Evolutionary conservation across 2,797 vertebrate genomes (phyloP).

Genomic region (Enteromius treurensis): DNA sequence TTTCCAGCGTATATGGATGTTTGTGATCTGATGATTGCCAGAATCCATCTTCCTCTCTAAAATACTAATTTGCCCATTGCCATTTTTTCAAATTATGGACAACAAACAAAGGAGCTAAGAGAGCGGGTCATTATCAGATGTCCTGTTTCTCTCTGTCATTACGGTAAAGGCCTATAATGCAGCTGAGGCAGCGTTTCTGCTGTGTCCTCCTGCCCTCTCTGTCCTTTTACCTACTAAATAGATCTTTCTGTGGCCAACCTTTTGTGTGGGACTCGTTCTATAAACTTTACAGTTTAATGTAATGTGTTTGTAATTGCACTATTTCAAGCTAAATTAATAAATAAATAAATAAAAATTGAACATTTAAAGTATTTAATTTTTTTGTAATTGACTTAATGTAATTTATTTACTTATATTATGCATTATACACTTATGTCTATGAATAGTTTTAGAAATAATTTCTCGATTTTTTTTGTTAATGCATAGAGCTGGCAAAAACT

Average conservation of each 20-base stretch:
- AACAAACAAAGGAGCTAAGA: constrained; percentile 34
- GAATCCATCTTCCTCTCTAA: constrained; percentile 39
- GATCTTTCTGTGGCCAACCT: background rate
- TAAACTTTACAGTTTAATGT: background rate
- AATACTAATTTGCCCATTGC: constrained; percentile 37
- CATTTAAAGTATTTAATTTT: background rate
- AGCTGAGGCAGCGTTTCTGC: constrained; percentile 7
- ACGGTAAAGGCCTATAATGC: constrained; percentile 44
- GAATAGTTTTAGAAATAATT: background rate
- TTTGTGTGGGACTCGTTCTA: background rate
- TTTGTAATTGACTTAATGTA: no score
- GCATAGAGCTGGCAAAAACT: background rate
- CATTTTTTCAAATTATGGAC: constrained; percentile 34
- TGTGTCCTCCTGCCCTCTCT: constrained; percentile 42
- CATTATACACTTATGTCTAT: background rate
- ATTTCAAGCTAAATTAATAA: background rate
- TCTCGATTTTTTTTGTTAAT: background rate
- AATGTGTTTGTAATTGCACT: background rate
- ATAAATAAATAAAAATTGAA: background rate
- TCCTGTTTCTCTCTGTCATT: constrained; percentile 39
- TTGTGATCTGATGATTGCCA: constrained; percentile 38
- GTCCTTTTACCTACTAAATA: constrained; percentile 41
- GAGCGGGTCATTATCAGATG: constrained; percentile 32
- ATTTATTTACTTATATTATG: background rate
- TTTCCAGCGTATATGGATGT: constrained; percentile 27